Conservation (phyloP, 1,140 invertebrate species). For the Oedothorax gibbosus region DNA sequence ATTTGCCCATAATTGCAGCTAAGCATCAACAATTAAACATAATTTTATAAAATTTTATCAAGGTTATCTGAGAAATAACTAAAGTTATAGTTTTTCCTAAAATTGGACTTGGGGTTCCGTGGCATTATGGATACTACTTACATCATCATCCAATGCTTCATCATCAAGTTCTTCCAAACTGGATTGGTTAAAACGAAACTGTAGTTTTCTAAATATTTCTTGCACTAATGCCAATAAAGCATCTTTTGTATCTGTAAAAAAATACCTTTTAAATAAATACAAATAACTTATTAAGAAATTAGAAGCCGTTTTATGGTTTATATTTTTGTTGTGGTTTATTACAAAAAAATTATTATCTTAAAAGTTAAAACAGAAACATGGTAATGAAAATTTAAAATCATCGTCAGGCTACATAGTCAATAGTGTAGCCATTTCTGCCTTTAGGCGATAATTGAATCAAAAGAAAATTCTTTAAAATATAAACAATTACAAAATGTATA, state of each 20-base stretch:
- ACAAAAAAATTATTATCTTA: no score
- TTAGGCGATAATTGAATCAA: not conserved
- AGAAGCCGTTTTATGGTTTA: not conserved
- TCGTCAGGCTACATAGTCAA: no score
- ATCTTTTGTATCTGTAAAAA: conserved; percentile 77
- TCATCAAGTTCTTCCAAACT: conserved; percentile 85
- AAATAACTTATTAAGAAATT: not conserved
- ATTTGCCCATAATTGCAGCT: no score
- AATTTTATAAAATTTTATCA: no score
- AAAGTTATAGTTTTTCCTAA: no score
- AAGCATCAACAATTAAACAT: no score
- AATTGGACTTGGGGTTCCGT: no score
- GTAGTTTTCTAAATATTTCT: conserved; percentile 84
- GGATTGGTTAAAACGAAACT: conserved; percentile 80
- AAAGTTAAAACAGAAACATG: no score
- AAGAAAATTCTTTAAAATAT: not conserved
- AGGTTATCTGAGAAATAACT: no score
- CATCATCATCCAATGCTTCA: conserved; percentile 85
- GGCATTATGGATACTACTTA: conserved; percentile 66
- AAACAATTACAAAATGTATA: not conserved
- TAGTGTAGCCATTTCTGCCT: not conserved
- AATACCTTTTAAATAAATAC: conserved; percentile 14
- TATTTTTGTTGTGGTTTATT: no score
- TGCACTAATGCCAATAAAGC: conserved; percentile 80
- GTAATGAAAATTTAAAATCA: no score